phyloP scores from a whole-genome alignment of 2,113 vertebrate genomes.

The Planiliza haematocheilus region DNA sequence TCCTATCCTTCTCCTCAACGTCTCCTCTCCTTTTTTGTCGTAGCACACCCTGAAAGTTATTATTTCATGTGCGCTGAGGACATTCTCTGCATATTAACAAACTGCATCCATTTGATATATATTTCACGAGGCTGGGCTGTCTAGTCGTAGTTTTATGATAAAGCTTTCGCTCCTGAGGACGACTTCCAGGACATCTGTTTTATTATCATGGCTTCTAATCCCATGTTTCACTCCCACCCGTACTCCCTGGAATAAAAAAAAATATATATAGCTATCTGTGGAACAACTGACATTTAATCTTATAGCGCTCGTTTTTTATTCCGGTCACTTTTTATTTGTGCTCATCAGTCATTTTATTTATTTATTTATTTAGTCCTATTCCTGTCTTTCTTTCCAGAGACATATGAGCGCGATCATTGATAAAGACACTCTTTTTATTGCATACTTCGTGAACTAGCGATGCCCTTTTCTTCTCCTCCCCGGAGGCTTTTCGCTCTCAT shows the following conservation, averaged over 20 bases:
- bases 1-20: constrained; percentile 10
- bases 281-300: constrained; percentile 22
- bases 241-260: constrained; percentile 19
- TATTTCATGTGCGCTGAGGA: constrained; percentile 12
- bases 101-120: constrained; percentile 5
- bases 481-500: constrained; percentile 12
- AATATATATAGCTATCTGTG: background rate
- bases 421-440: constrained; percentile 36
- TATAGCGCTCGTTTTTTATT: background rate
- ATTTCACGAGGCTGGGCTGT: background rate
- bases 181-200: background rate
- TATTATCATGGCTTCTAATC: constrained; percentile 22
- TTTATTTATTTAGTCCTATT: background rate
- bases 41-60: constrained; percentile 2
- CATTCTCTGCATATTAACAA: constrained; percentile 36
- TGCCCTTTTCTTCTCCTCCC: constrained; percentile 33
- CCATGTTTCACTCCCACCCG: constrained; percentile 25
- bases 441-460: constrained; percentile 9
- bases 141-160: constrained; percentile 11
- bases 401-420: constrained; percentile 20
- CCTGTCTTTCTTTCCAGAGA: constrained; percentile 3
- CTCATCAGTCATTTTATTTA: constrained; percentile 16
- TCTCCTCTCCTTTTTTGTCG: background rate
- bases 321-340: constrained; percentile 23
- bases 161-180: constrained; percentile 18